Base-by-base conservation (phyloP, 37 sponge, comb jelly and placozoan species). In the Petrosia ficiformis region DNA sequence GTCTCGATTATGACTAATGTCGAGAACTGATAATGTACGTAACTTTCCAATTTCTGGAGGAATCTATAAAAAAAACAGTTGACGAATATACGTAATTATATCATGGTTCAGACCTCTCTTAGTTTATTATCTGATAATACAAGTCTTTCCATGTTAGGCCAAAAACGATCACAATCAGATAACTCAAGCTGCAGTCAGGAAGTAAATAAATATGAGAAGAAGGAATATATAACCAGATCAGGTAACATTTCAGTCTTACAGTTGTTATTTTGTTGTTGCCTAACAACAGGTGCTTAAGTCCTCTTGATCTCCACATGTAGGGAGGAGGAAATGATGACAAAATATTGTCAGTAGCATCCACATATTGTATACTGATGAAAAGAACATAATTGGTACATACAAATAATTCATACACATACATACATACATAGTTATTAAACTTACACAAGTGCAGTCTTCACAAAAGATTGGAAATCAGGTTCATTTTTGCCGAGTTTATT, bases 331-430 rank as follows among this genome's bases (percentile, higher is more conserved):
- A 68, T 21, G 75, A 43, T 2, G 72, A 19, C 57, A 91, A 80
- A n/a, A 63, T 83, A 75, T 91, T 91, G 34, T 82, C 70, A 57
- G 78, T 82, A 19, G 87, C 83, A 75, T 86, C 83, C 42, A 91
- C 72, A 8, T 11, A 24, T 34, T 65, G 85, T 1, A 90, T 41
- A 33, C 90, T 83, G 58, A 1, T 16, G 31, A 3, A 67, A 36
- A 11, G 65, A 44, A 11, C 28, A 25, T 3, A 4, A 30, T 3
- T 3, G 61, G 61, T 30, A n/a, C n/a, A n/a, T n/a, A n/a, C n/a
- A n/a, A n/a, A n/a, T n/a, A n/a, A n/a, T n/a, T n/a, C n/a, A n/a
- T n/a, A n/a, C n/a, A n/a, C n/a, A n/a, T n/a, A n/a, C n/a, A n/a
- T n/a, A n/a, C n/a, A n/a, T n/a, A n/a, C n/a, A n/a, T n/a, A 59